Base-by-base conservation (phyloP, 2,888 invertebrate species). In the Baccha elongata region DNA sequence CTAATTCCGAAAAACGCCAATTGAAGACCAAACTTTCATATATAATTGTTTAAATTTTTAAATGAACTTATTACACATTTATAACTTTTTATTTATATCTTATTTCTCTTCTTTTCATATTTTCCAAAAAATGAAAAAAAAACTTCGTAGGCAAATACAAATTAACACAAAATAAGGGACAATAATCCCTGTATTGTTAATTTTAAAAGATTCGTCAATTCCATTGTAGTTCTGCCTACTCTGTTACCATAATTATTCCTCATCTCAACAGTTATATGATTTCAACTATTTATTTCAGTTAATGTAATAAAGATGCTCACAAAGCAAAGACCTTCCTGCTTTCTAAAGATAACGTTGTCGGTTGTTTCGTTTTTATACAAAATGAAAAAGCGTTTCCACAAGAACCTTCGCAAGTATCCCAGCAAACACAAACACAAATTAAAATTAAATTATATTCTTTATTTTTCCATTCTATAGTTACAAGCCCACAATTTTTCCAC, bases 371-470 rank as follows among this genome's bases (percentile, higher is more conserved):
- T n/a, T n/a, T n/a, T 32, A 32, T 8, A 8, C 3, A 13, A 35
- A 21, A 55, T 21, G n/a, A 72, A 26, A 69, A 26, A 76, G 29
- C 46, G 55, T 62, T 58, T 53, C n/a, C 23, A 13, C 15, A 17
- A 68, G 40, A 10, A 17, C 6, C 17, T 40, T 37, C 26, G 37
- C 32, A 48, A 32, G 37, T 32, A 44, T n/a, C 48, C 11, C 40
- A 42, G 32, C 26, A 42, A 62, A 67, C 26, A 68, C 15, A 32
- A 53, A 67, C 35, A 69, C 17, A 35, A 53, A 75, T 50, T 62
- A 73, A 68, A 79, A 50, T 69, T 55, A 79, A 65, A 69, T 74
- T 64, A 64, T 75, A 29, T 60, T 64, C 58, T 65, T 40, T 40
- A 53, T 44, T 58, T 46, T 5, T 21, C 19, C 44, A 35, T 52